Evolutionary conservation across 2,113 vertebrate genomes (phyloP).

Genomic region (Pogonocichla stellata): DNA sequence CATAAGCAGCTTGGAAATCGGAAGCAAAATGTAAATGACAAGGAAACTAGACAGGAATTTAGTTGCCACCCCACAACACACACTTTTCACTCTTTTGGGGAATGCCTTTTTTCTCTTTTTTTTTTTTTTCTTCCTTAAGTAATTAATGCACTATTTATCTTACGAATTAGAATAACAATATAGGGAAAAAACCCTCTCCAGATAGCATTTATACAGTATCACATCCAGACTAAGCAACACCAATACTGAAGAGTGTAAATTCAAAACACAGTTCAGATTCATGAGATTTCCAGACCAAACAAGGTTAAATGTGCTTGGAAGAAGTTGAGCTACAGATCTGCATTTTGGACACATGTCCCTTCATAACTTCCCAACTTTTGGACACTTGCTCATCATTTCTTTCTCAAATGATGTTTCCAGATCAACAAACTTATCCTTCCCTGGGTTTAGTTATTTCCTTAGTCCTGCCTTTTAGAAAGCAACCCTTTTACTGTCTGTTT

Average conservation of each 20-base stretch:
- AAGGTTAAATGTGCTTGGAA: constrained; percentile 14
- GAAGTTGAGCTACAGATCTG: background rate
- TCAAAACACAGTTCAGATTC: background rate
- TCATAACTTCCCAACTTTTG: constrained; percentile 10
- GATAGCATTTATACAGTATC: background rate
- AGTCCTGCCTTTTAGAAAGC: constrained; percentile 29
- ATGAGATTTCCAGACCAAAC: constrained; percentile 22
- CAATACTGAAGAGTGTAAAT: background rate
- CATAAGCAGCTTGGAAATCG: background rate
- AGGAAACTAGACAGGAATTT: background rate
- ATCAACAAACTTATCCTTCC: constrained; percentile 10
- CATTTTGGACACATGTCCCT: background rate
- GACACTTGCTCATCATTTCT: constrained; percentile 32
- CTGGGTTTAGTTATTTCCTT: constrained; percentile 30
- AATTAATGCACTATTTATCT: background rate
- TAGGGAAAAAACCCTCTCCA: background rate
- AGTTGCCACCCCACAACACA: background rate
- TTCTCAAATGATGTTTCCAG: constrained; percentile 49
- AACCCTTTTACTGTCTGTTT: constrained; percentile 35
- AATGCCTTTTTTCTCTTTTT: background rate
- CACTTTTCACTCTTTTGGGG: background rate
- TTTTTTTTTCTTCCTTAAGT: too few species aligned
- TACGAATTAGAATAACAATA: background rate
- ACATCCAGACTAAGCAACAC: background rate
- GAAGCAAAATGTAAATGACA: background rate